Evolutionary conservation across 1,140 invertebrate genomes (phyloP).

Genomic region (Pseudomyrmex pallidus): DNA sequence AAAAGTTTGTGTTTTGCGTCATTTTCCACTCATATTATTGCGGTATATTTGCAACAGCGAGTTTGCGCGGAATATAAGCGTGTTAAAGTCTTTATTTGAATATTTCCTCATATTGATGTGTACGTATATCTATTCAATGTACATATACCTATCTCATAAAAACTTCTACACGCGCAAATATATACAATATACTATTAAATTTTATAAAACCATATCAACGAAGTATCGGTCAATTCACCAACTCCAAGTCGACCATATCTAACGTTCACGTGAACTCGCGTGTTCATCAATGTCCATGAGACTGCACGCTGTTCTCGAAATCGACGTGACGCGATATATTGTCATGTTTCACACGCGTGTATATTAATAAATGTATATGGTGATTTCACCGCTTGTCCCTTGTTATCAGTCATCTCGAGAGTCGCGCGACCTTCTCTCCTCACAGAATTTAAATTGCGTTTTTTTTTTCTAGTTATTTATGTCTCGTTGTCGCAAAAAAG

Average conservation of each 20-base stretch:
- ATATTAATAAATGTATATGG: neutral
- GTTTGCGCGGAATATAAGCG: neutral
- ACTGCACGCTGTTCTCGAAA: neutral
- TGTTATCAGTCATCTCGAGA: slow-evolving; percentile 17
- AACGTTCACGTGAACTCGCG: neutral
- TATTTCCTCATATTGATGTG: neutral
- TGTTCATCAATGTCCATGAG: neutral
- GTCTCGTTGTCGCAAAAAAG: too few relatives aligned
- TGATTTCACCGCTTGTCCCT: neutral
- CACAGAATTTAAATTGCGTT: neutral
- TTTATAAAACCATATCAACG: too few relatives aligned
- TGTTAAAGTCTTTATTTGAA: neutral
- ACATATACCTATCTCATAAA: neutral
- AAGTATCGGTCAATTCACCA: neutral
- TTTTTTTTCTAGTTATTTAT: too few relatives aligned
- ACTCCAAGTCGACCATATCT: neutral
- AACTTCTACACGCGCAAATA: neutral
- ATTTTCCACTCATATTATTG: neutral
- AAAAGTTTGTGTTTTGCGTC: slow-evolving; percentile 17
- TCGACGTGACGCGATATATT: slow-evolving; percentile 8
- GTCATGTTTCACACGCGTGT: neutral
- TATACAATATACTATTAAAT: neutral
- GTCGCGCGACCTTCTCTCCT: slow-evolving; percentile 28
- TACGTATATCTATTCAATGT: too few relatives aligned
- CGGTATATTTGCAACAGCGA: too few relatives aligned